These are phyloP conservation scores for Dromiciops gliroides DNA, from an alignment of 2,113 vertebrate genomes.

Conservation along the genomic window DNA sequence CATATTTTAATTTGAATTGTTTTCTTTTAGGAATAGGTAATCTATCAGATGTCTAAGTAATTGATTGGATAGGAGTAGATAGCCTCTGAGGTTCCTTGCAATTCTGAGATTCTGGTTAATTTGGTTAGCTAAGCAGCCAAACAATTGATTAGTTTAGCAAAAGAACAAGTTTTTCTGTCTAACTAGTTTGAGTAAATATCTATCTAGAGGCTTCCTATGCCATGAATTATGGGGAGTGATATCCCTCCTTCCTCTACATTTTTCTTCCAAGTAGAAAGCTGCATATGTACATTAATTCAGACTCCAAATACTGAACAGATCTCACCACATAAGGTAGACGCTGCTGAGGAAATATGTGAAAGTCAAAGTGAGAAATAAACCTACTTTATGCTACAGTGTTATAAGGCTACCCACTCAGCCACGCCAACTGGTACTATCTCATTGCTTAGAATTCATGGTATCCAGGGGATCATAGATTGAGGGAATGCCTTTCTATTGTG, in stretches of 20 bases:
- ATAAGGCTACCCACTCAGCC: neutral
- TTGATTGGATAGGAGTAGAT: neutral
- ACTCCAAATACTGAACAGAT: neutral
- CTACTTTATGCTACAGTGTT: neutral
- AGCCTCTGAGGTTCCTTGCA: neutral
- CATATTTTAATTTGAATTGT: neutral
- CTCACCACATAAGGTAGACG: neutral
- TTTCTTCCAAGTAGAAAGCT: neutral
- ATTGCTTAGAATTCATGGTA: neutral
- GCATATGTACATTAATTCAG: neutral
- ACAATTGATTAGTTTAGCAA: neutral
- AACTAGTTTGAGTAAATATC: neutral
- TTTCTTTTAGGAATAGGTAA: neutral
- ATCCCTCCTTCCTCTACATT: neutral
- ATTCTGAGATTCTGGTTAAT: neutral
- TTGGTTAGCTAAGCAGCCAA: neutral
- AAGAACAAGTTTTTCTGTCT: neutral
- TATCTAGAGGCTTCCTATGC: neutral
- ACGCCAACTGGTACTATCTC: neutral
- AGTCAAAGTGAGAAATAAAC: neutral
- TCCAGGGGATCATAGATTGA: neutral
- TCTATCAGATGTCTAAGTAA: neutral
- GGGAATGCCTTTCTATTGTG: neutral
- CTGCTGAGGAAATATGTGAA: neutral
- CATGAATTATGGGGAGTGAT: neutral